These are phyloP conservation scores for Ramazzottius varieornatus DNA, from an alignment of 2,888 invertebrate species.

Conservation along the genomic window DNA sequence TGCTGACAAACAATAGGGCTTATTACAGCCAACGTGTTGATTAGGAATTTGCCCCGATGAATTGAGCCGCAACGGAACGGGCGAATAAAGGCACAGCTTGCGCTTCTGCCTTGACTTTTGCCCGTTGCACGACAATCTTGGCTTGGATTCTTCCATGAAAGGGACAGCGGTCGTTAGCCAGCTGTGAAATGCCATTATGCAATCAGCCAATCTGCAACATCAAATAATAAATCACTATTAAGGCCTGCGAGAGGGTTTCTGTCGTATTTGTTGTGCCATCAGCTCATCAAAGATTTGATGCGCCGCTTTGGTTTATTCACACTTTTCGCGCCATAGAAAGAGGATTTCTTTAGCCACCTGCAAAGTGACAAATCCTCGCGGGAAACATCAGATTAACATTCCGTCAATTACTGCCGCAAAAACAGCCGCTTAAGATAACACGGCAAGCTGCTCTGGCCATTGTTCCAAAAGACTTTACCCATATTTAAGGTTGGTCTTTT, in stretches of 20 bases:
- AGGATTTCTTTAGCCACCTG: background rate
- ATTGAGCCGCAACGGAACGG: no score
- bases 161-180: background rate
- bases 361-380: conserved; percentile 1
- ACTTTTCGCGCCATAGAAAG: background rate
- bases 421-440: no score
- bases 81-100: no score
- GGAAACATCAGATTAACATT: background rate
- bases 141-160: no score
- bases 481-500: background rate
- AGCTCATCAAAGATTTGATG: background rate
- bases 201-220: background rate
- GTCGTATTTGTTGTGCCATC: background rate
- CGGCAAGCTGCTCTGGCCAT: no score
- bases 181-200: conserved; percentile 4
- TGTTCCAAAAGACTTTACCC: background rate
- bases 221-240: conserved; percentile 1
- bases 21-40: background rate
- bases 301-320: background rate
- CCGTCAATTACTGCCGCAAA: no score
- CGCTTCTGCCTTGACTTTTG: no score
- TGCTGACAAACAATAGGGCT: background rate
- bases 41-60: background rate
- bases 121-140: no score
- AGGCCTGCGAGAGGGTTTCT: background rate